Conservation (phyloP, 2,113 vertebrate species). For the Suncus etruscus region DNA sequence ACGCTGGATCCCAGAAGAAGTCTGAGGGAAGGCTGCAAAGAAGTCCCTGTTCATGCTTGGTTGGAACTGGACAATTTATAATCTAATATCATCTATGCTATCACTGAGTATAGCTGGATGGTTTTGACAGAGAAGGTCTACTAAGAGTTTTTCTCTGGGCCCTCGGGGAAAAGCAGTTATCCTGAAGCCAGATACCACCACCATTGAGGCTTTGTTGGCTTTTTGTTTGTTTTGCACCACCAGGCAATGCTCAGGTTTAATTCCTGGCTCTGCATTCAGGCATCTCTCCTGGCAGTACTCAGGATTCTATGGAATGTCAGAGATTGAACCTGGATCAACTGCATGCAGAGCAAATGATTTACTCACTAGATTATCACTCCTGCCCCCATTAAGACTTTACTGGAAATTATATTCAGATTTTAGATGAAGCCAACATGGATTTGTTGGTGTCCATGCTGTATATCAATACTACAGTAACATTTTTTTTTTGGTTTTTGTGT, state of each 20-base stretch:
- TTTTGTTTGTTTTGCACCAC: neutral
- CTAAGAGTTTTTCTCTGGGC: slow-evolving; percentile 54
- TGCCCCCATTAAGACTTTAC: too few relatives aligned
- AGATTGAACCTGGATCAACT: too few relatives aligned
- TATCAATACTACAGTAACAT: neutral
- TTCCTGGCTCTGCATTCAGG: too few relatives aligned
- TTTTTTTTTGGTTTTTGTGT: neutral
- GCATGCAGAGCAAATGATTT: too few relatives aligned
- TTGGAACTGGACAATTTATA: slow-evolving; percentile 86
- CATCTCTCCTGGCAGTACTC: too few relatives aligned
- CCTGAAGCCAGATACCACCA: slow-evolving; percentile 83
- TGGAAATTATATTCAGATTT: slow-evolving; percentile 40
- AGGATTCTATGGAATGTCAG: too few relatives aligned
- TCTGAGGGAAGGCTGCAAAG: too few relatives aligned
- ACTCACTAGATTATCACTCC: too few relatives aligned
- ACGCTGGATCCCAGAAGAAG: too few relatives aligned
- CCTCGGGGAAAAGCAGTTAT: slow-evolving; percentile 84
- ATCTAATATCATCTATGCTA: slow-evolving; percentile 87
- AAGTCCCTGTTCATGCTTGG: too few relatives aligned
- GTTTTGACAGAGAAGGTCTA: fast-evolving
- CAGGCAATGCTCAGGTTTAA: too few relatives aligned
- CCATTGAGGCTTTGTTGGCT: slow-evolving; percentile 80
- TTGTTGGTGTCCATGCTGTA: slow-evolving; percentile 21
- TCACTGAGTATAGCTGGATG: slow-evolving; percentile 83
- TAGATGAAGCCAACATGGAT: slow-evolving; percentile 13